Conservation (phyloP, 2,888 invertebrate species). For the Neelides folsomi region DNA sequence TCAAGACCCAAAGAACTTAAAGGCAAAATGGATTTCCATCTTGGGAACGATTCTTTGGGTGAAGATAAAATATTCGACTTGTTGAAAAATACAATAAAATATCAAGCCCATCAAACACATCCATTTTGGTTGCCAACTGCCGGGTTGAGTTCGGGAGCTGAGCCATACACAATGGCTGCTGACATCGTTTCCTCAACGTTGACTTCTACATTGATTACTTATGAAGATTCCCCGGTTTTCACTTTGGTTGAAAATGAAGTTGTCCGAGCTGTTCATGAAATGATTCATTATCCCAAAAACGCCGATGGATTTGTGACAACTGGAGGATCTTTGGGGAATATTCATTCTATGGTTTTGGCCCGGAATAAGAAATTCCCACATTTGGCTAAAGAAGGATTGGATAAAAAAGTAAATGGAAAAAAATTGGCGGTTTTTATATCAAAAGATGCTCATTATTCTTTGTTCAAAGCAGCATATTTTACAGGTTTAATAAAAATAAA, state of each 20-base stretch:
- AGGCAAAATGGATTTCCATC: too few relatives aligned
- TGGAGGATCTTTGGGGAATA: slow-evolving; percentile 8
- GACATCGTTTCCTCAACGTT: slow-evolving; percentile 13
- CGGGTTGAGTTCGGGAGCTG: neutral
- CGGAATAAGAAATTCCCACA: slow-evolving; percentile 13
- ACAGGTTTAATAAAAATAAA: slow-evolving; percentile 1
- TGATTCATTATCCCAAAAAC: slow-evolving; percentile 8
- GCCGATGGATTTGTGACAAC: slow-evolving; percentile 13
- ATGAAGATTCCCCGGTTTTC: slow-evolving; percentile 18
- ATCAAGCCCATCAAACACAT: too few relatives aligned
- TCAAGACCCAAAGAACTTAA: too few relatives aligned
- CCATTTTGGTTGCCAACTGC: too few relatives aligned
- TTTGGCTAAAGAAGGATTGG: slow-evolving; percentile 5
- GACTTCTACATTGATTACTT: slow-evolving; percentile 16
- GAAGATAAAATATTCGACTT: too few relatives aligned
- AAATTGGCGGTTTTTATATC: slow-evolving; percentile 11
- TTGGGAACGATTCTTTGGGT: too few relatives aligned
- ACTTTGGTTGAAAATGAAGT: slow-evolving; percentile 20
- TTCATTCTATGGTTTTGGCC: slow-evolving; percentile 10
- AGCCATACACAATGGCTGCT: slow-evolving; percentile 20
- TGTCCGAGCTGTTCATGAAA: slow-evolving; percentile 1
- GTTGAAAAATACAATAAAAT: too few relatives aligned
- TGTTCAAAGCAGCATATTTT: slow-evolving; percentile 11
- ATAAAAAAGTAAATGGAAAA: slow-evolving; percentile 5
- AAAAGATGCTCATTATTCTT: slow-evolving; percentile 10